These are phyloP conservation scores for Lagopus leucura DNA, from an alignment of 2,113 vertebrate genomes.

Conservation along the genomic window DNA sequence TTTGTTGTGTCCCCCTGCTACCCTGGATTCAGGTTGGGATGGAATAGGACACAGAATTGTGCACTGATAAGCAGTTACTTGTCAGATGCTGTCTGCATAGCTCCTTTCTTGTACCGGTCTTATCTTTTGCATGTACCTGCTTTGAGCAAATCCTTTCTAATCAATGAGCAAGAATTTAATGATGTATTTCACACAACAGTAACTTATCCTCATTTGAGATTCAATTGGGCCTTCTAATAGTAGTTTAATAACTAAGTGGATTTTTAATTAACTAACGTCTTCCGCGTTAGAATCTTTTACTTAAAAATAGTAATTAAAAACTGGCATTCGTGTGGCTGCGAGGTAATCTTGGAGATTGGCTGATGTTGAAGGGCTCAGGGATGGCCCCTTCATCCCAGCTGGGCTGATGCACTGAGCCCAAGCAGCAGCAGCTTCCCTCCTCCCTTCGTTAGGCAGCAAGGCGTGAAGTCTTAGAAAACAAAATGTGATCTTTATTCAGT, in stretches of 20 bases:
- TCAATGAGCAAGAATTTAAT: neutral
- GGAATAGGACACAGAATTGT: neutral
- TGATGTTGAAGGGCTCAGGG: neutral
- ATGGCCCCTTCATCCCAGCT: neutral
- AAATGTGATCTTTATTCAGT: neutral
- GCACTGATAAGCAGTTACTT: neutral
- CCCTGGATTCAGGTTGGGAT: neutral
- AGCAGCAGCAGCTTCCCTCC: neutral
- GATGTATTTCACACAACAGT: neutral
- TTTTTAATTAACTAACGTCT: neutral
- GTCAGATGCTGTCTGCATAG: neutral
- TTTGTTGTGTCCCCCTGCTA: neutral
- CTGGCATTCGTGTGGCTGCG: neutral
- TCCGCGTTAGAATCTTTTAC: neutral
- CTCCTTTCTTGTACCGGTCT: neutral
- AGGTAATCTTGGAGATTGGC: neutral
- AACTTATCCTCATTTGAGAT: neutral
- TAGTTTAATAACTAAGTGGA: neutral
- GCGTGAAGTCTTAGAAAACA: neutral
- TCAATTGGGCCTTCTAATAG: neutral
- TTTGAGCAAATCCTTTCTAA: neutral
- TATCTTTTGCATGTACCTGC: neutral
- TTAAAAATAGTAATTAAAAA: neutral
- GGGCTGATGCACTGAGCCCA: neutral
- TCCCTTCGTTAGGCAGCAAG: neutral